Evolutionary conservation across 1,140 invertebrate species (phyloP).

Genomic region (Diabrotica undecimpunctata): DNA sequence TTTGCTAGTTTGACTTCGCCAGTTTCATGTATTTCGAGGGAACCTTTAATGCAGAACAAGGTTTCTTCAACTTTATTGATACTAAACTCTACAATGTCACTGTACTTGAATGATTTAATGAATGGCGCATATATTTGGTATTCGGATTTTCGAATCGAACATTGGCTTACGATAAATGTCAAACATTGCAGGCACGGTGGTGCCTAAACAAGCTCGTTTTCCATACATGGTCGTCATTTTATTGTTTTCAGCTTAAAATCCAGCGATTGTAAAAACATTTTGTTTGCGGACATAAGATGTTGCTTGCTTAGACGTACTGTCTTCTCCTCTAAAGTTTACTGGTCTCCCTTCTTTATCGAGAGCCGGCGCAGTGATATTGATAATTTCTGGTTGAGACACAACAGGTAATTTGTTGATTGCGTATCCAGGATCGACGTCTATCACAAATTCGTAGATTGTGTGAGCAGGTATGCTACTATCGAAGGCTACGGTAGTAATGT

Average conservation of each 20-base stretch:
- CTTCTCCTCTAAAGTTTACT: slow-evolving; percentile 18
- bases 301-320: not conserved
- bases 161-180: slow-evolving; percentile 9
- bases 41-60: slow-evolving; percentile 10
- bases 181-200: slow-evolving; percentile 14
- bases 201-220: too few species aligned
- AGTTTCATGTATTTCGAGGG: too few species aligned
- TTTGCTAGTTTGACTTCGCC: too few species aligned
- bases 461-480: slow-evolving; percentile 20
- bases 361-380: slow-evolving; percentile 25
- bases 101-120: slow-evolving; percentile 19
- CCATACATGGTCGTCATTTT: too few species aligned
- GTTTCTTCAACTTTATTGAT: slow-evolving; percentile 20
- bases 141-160: slow-evolving; percentile 18
- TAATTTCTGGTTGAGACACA: slow-evolving; percentile 15
- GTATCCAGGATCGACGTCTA: slow-evolving; percentile 23
- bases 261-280: too few species aligned
- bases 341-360: slow-evolving; percentile 25
- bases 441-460: slow-evolving; percentile 25
- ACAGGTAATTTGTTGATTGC: slow-evolving; percentile 20
- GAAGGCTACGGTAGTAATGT: slow-evolving; percentile 24
- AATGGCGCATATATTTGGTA: slow-evolving; percentile 13
- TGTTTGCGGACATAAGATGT: too few species aligned
- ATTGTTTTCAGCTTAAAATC: too few species aligned
- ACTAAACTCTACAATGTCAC: slow-evolving; percentile 19